phyloP scores from a whole-genome alignment of 2,888 invertebrate genomes.

The Leucophenga montana region DNA sequence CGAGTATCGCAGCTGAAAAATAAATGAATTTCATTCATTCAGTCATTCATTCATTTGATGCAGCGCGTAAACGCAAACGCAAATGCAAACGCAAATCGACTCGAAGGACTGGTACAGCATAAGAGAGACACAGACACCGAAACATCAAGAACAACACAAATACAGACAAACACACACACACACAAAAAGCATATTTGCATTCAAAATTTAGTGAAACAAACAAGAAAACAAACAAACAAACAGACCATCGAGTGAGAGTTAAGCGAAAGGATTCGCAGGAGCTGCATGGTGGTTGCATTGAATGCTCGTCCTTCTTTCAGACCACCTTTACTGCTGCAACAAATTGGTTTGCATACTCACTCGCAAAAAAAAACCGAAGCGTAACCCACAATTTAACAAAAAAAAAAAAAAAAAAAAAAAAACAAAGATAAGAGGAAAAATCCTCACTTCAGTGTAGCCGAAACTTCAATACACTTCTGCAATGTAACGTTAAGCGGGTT shows the following conservation, averaged over 20 bases:
- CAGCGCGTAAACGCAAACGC: neutral
- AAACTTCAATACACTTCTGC: no score
- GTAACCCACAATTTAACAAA: constrained; percentile 56
- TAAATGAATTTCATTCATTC: constrained; percentile 59
- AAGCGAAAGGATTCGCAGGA: neutral
- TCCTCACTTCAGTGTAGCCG: no score
- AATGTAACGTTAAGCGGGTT: no score
- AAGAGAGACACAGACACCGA: constrained; percentile 52
- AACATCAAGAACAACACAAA: constrained; percentile 37
- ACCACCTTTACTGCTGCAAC: neutral
- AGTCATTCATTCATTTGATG: no score
- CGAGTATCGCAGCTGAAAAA: constrained; percentile 36
- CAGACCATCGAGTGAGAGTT: neutral
- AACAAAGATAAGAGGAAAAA: constrained; percentile 1
- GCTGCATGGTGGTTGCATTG: neutral
- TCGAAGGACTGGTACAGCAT: neutral
- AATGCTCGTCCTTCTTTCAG: neutral
- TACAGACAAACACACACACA: constrained; percentile 15
- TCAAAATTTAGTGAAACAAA: constrained; percentile 52
- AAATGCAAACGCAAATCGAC: neutral
- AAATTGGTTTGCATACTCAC: constrained; percentile 10
- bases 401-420: constrained; percentile 38
- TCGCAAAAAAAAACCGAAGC: constrained; percentile 42
- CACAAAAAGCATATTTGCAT: constrained; percentile 57
- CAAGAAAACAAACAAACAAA: constrained; percentile 51